Evolutionary conservation across 2,797 vertebrate species (phyloP), one percentile per base, ranked within the genome.

Genomic region (Simalia tracyae): DNA sequence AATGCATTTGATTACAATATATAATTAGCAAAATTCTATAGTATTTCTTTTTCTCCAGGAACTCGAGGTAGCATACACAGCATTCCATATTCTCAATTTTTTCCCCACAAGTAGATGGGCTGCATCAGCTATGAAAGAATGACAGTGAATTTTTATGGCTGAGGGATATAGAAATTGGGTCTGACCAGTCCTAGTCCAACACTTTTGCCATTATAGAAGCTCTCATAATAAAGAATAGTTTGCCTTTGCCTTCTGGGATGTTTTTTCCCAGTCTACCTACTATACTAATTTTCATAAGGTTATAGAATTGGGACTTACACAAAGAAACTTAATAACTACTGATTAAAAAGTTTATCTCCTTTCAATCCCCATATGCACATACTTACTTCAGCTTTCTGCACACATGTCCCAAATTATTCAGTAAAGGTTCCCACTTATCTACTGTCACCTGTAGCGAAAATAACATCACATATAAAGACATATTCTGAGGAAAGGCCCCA

Each of bases 361-460:
- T 87, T 87, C 87, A 46, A 81, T 81, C 72, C 42, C 36, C 36
- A 81, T 9, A 46, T 11, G 19, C 19, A 81, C 72, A 81, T 46
- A 97, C 99, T 98, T 98, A 99, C 99, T 99, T 99, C 56, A 99
- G 97, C 97, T 99, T 99, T 95, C 99, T 98, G 97, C 99, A 99
- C 86, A 99, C 99, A 1, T 99, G 99, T 86, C 99, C 99, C 87
- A 99, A 95, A 96, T 99, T 99, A 97, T 99, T 99, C 96, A 99
- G 93, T 94, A 99, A 96, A 94, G 99, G 99, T 93, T 99, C 99
- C 99, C 99, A 99, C 95, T 99, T 99, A 97, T 99, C 99, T 95
- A 99, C 99, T 4, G 99, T 99, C 68, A 98, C 98, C 98, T 97
- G 95, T 61, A 98, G 97, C 93, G 95, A 2, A 97, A 85, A 84